Percentiles rank a stretch among this genome's conserved stretches.
phyloP scores from a whole-genome alignment of 2,113 vertebrate genomes.

The Corythaixoides concolor region DNA sequence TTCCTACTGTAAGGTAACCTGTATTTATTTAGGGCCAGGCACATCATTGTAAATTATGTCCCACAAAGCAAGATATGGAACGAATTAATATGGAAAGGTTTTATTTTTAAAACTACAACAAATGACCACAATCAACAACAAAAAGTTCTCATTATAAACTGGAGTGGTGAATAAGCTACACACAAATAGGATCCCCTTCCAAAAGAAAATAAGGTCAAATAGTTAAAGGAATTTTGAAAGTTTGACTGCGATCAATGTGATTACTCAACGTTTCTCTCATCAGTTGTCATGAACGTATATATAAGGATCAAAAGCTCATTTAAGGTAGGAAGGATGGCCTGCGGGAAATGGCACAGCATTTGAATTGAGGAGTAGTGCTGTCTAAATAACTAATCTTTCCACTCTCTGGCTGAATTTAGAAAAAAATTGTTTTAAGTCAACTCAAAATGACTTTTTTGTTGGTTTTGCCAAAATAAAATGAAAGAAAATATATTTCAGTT shows the following conservation, averaged over 20 bases:
- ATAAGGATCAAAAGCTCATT: slow-evolving; percentile 39
- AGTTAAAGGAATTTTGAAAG: slow-evolving; percentile 19
- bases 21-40: neutral
- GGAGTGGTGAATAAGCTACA: neutral
- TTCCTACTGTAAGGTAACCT: slow-evolving; percentile 49
- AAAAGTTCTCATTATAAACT: slow-evolving; percentile 19
- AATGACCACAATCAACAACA: slow-evolving; percentile 17
- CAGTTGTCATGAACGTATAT: slow-evolving; percentile 23
- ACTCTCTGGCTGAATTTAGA: neutral
- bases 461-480: slow-evolving; percentile 20
- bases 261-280: slow-evolving; percentile 59
- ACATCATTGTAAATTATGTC: slow-evolving; percentile 32
- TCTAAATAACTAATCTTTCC: slow-evolving; percentile 43
- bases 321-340: slow-evolving; percentile 51
- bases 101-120: slow-evolving; percentile 22
- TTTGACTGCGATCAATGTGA: neutral
- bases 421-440: slow-evolving; percentile 24
- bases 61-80: neutral
- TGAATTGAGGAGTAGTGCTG: slow-evolving; percentile 7
- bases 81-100: slow-evolving; percentile 18
- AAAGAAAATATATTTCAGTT: slow-evolving; percentile 16
- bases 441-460: neutral
- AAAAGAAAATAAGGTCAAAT: slow-evolving; percentile 35
- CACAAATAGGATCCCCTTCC: neutral
- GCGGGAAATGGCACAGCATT: neutral